Conservation (phyloP, 2,113 vertebrate species). For the Petromus typicus region DNA sequence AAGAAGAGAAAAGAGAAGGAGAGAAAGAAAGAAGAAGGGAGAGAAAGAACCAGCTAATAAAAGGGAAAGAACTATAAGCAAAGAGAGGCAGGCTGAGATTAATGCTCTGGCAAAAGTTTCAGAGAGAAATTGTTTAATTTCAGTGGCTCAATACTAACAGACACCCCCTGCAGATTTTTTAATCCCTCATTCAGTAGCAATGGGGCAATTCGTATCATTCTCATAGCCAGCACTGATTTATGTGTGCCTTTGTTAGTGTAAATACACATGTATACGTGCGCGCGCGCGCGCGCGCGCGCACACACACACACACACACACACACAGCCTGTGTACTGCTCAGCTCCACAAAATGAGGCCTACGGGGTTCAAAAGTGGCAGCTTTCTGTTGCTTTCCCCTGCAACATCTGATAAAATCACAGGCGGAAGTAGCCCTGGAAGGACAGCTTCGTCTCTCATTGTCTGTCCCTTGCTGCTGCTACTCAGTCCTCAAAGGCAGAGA, state of each 20-base stretch:
- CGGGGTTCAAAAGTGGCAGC: not conserved
- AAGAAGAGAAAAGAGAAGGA: not conserved
- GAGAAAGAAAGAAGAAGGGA: not conserved
- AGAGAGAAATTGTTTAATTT: not conserved
- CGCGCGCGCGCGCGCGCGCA: not conserved
- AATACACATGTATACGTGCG: fast-evolving
- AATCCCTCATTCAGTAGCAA: not conserved
- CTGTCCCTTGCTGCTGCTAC: not conserved
- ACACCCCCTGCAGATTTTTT: not conserved
- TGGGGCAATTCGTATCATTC: not conserved
- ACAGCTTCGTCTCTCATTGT: not conserved
- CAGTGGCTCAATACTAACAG: not conserved
- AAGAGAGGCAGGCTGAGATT: not conserved
- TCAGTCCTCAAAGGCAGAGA: not conserved
- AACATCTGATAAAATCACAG: not conserved
- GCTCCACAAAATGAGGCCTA: not conserved
- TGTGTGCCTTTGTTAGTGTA: not conserved
- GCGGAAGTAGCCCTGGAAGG: not conserved
- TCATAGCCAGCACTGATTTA: not conserved
- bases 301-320: too few relatives aligned
- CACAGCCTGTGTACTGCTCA: too few relatives aligned
- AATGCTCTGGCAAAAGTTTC: not conserved
- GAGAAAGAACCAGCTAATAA: too few relatives aligned
- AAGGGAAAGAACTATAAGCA: fast-evolving
- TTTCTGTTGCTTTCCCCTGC: not conserved